Evolutionary conservation across 2,113 vertebrate genomes (phyloP).

Genomic region (Galbula dea): DNA sequence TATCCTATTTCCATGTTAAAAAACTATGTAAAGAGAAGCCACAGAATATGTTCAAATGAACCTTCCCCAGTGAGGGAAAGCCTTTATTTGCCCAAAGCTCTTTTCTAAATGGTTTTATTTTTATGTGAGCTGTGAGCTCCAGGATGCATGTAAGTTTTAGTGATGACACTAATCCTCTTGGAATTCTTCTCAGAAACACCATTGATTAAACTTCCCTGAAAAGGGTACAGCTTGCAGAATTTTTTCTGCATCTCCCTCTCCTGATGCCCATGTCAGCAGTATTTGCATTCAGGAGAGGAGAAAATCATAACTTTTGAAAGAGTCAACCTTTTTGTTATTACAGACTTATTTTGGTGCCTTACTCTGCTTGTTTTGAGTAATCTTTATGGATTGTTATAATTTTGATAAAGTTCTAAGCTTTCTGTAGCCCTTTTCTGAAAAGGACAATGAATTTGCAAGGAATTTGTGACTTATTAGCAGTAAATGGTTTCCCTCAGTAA

Average conservation of each 20-base stretch:
- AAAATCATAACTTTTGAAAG: not conserved
- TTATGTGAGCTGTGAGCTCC: conserved; percentile 17
- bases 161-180: conserved; percentile 14
- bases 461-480: not conserved
- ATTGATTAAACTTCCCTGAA: conserved; percentile 6
- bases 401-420: not conserved
- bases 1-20: not conserved
- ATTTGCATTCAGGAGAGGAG: not conserved
- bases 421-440: not conserved
- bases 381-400: not conserved
- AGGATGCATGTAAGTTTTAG: conserved; percentile 27
- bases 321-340: conserved; percentile 37
- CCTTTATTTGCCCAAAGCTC: conserved; percentile 21
- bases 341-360: conserved; percentile 11
- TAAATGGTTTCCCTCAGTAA: not conserved
- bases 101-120: not conserved
- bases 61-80: not conserved
- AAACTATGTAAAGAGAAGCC: not conserved
- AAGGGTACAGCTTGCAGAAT: not conserved
- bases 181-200: conserved; percentile 20
- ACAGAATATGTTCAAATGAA: conserved; percentile 7
- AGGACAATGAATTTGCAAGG: not conserved
- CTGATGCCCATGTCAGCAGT: not conserved
- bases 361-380: conserved; percentile 47
- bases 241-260: not conserved